Percentiles rank a stretch among this genome's conserved stretches.
Conservation (phyloP, 2,888 invertebrate genomes). For the Cyclophora albipunctata region DNA sequence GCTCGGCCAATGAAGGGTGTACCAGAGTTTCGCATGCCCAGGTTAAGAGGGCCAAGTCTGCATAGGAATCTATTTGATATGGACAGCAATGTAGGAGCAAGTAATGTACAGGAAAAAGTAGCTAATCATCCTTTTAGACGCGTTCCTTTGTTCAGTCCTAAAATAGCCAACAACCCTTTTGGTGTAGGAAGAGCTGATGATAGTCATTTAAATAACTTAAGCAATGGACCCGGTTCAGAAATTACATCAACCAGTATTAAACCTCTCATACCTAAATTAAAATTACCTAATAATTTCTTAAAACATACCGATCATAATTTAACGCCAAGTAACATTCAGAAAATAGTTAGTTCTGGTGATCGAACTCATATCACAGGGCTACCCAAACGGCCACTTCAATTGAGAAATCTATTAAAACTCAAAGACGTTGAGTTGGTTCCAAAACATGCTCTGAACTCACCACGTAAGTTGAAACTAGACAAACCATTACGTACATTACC, state of each 20-base stretch:
- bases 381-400: slow-evolving; percentile 15
- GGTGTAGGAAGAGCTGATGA: too few species aligned
- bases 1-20: slow-evolving; percentile 15
- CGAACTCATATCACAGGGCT: slow-evolving; percentile 1
- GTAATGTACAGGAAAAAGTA: slow-evolving; percentile 35
- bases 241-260: not conserved
- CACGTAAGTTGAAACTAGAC: slow-evolving; percentile 4
- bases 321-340: slow-evolving; percentile 16
- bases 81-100: slow-evolving; percentile 41
- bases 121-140: slow-evolving; percentile 3
- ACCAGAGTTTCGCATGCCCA: slow-evolving; percentile 27
- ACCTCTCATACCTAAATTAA: slow-evolving; percentile 18
- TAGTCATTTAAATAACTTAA: too few species aligned
- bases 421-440: slow-evolving; percentile 36
- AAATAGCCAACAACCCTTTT: not conserved
- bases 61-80: slow-evolving; percentile 32
- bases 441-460: slow-evolving; percentile 1
- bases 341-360: slow-evolving; percentile 3
- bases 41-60: slow-evolving; percentile 15
- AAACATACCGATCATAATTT: slow-evolving; percentile 14
- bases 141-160: not conserved
- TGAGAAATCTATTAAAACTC: slow-evolving; percentile 39
- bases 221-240: too few species aligned
- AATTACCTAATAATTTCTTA: slow-evolving; percentile 6
- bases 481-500: slow-evolving; percentile 3